These are phyloP conservation scores for Euzetes globulus DNA, from an alignment of 2,888 invertebrate genomes.

Conservation along the genomic window DNA sequence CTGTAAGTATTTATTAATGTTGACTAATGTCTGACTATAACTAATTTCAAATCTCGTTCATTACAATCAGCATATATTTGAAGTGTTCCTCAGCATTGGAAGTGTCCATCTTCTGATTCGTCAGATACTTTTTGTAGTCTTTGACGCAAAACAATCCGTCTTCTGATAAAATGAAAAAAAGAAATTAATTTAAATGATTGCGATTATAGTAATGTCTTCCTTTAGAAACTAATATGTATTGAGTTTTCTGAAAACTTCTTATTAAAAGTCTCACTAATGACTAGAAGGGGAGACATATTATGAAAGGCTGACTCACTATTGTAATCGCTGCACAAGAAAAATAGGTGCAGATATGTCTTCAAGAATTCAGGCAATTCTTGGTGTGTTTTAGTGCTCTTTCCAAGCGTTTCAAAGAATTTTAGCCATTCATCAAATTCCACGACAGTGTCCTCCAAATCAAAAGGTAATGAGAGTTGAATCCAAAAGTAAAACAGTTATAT, in stretches of 20 bases:
- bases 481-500: neutral
- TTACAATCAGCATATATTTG: slow-evolving; percentile 43
- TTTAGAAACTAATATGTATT: neutral
- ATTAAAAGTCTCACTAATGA: slow-evolving; percentile 21
- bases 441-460: slow-evolving; percentile 41
- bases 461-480: neutral
- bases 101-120: slow-evolving; percentile 43
- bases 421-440: slow-evolving; percentile 45
- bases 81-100: slow-evolving; percentile 44
- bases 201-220: slow-evolving; percentile 12
- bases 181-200: slow-evolving; percentile 16
- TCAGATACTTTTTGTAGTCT: slow-evolving; percentile 44
- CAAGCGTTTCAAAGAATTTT: slow-evolving; percentile 43
- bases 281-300: neutral
- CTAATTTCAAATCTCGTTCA: neutral
- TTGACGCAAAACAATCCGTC: slow-evolving; percentile 44
- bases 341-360: slow-evolving; percentile 43
- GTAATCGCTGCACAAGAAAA: slow-evolving; percentile 43
- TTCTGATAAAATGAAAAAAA: slow-evolving; percentile 39
- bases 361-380: slow-evolving; percentile 44
- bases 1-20: slow-evolving; percentile 37
- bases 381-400: slow-evolving; percentile 42
- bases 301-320: slow-evolving; percentile 42
- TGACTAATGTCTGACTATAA: neutral
- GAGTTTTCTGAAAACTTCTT: neutral